Base-by-base conservation (phyloP, 1,140 invertebrate genomes). In the Semibalanus balanoides region DNA sequence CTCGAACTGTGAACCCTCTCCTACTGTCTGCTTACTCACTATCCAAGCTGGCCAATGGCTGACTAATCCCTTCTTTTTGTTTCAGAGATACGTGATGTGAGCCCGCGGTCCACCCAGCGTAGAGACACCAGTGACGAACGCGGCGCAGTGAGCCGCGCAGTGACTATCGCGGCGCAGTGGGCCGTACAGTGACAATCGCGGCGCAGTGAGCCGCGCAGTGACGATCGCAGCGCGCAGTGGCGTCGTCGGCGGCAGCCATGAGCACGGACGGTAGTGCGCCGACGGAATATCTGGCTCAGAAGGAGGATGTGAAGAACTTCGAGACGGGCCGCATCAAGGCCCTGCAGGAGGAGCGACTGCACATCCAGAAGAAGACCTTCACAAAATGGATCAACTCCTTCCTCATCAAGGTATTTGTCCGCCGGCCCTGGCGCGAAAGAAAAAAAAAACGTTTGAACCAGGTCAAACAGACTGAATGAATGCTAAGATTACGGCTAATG, bases 301-400 rank as follows among this genome's bases (percentile, higher is more conserved):
- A 93, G 76, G 93, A 95, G 85, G 93, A 94, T 84, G 90, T 92
- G 76, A 88, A 93, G 80, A 96, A 97, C 84, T 98, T 97, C 85
- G 96, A 98, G 88, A 93, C 93, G 85, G 93, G 93, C 81, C 90
- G 96, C 76, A 98, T 99, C 82, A 93, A 94, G 86, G 93, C 94
- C 82, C 88, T 99, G 81, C 95, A 98, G 83, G 95, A 98, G 84
- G 97, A 99, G 86, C 89, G 97, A 78, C 86, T 98, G 76, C 91
- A 97, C 84, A 98, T 99, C 80, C 97, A 99, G 86, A 99, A 99
- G 88, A 99, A 99, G 85, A 99, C 97, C 14, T 99, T 99, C 85
- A 99, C 97, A 81, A 99, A 99, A 96, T 99, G 97, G 97, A 96
- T 98, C 89, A 99, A 99, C 86, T 97, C 95, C 0, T 99, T 98